These are phyloP conservation scores for Mythimna pallens DNA, from an alignment of 2,888 invertebrate genomes.

Conservation along the genomic window DNA sequence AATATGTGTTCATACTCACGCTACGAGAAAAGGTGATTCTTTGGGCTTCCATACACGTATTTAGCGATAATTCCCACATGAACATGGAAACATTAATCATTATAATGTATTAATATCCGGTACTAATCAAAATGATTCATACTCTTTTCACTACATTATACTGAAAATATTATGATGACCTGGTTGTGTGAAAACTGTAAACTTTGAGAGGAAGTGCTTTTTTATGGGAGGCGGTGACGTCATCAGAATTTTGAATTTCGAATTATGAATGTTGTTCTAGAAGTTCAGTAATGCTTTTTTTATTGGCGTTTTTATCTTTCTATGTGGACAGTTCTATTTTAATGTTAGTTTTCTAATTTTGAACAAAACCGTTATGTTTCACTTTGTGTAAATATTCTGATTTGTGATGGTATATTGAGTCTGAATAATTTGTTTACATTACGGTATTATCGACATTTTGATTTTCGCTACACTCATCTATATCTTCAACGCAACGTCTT, in stretches of 20 bases:
- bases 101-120: slow-evolving; percentile 63
- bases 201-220: slow-evolving; percentile 49
- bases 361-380: not conserved
- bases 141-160: slow-evolving; percentile 43
- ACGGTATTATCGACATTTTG: not conserved
- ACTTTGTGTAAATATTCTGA: not conserved
- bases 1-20: not conserved
- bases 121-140: slow-evolving; percentile 65
- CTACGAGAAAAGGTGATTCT: not conserved
- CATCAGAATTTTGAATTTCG: slow-evolving; percentile 11
- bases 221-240: slow-evolving; percentile 41
- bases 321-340: slow-evolving; percentile 3
- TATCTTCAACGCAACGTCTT: not conserved
- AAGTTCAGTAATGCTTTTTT: slow-evolving; percentile 5
- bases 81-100: slow-evolving; percentile 66
- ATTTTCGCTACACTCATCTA: not conserved
- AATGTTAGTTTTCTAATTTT: not conserved
- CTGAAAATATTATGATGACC: slow-evolving; percentile 67
- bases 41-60: not conserved
- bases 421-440: too few relatives aligned
- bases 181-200: slow-evolving; percentile 48
- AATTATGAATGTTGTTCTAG: slow-evolving; percentile 6
- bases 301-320: slow-evolving; percentile 2
- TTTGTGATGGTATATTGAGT: not conserved
- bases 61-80: slow-evolving; percentile 26